Conservation (phyloP, 1,140 invertebrate species). For the Drosophila ercepeae region DNA sequence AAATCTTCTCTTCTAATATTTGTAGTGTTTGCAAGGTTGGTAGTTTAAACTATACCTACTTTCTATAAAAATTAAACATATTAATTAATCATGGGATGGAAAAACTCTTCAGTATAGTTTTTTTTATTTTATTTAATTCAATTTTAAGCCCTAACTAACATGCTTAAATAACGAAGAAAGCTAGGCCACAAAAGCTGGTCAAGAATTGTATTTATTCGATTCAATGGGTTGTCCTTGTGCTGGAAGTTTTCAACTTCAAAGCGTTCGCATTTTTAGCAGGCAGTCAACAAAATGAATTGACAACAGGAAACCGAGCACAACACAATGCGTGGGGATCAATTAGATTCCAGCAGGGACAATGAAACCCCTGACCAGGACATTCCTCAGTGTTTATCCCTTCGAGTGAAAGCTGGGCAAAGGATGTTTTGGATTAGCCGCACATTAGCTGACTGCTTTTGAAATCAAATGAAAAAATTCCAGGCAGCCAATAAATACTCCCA, state of each 20-base stretch:
- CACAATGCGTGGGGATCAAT: constrained; percentile 56
- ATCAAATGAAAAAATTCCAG: constrained; percentile 75
- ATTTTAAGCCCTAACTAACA: too few species aligned
- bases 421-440: constrained; percentile 47
- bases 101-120: not conserved
- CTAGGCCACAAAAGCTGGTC: not conserved
- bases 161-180: not conserved
- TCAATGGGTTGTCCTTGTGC: not conserved
- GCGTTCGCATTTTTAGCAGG: constrained; percentile 48
- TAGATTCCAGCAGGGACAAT: constrained; percentile 69
- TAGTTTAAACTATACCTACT: too few species aligned
- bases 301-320: constrained; percentile 43
- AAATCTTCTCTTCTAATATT: too few species aligned
- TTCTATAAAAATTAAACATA: not conserved
- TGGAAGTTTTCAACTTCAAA: constrained; percentile 22
- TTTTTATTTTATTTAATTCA: not conserved
- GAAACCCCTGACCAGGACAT: constrained; percentile 47
- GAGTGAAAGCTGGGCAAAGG: not conserved
- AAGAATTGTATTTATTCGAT: not conserved
- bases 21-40: not conserved
- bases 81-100: too few species aligned
- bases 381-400: constrained; percentile 55
- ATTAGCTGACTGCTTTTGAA: constrained; percentile 50
- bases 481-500: constrained; percentile 62
- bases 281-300: constrained; percentile 64